A percentile compares a stretch with the other conserved stretches of the same genome.
These are phyloP conservation scores for Oscheius sp. DNA, from an alignment of 2,888 invertebrate species.

Conservation along the genomic window DNA sequence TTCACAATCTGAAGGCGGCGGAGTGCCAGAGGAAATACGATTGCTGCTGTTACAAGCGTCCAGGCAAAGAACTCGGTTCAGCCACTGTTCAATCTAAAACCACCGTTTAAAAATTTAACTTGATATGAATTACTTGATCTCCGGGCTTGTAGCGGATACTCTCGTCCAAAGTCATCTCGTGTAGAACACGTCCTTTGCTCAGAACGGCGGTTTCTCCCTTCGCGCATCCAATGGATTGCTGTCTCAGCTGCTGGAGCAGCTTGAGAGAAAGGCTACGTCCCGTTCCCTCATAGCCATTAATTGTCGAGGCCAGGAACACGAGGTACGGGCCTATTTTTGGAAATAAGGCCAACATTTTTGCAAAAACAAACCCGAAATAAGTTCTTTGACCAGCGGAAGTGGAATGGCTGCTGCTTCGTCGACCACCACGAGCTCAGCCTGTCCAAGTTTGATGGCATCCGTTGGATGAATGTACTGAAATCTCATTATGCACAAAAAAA, in stretches of 20 bases:
- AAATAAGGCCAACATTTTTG: background rate
- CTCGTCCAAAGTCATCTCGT: conserved; percentile 84
- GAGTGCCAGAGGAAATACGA: conserved; percentile 81
- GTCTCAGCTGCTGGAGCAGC: conserved; percentile 87
- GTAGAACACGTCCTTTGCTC: conserved; percentile 72
- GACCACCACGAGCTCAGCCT: conserved; percentile 93
- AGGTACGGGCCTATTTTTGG: conserved; percentile 61
- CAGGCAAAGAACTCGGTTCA: conserved; percentile 89
- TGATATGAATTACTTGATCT: conserved; percentile 51
- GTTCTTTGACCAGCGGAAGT: conserved; percentile 84
- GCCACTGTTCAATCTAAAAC: conserved; percentile 84
- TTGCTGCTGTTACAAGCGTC: conserved; percentile 78
- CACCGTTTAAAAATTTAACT: background rate
- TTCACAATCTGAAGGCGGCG: conserved; percentile 88
- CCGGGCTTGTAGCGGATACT: conserved; percentile 89
- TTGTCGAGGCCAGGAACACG: conserved; percentile 90
- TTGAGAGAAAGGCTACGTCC: conserved; percentile 95
- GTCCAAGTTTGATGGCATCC: conserved; percentile 87
- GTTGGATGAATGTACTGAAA: conserved; percentile 91
- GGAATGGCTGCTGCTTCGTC: conserved; percentile 99
- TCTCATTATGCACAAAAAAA: background rate
- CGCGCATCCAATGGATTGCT: conserved; percentile 65
- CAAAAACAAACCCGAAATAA: conserved; percentile 61
- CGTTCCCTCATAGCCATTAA: conserved; percentile 88
- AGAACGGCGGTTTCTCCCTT: conserved; percentile 48